Evolutionary conservation across 2,797 vertebrate species (phyloP), one percentile per base, ranked within the genome.

Genomic region (Sebastes cheni): DNA sequence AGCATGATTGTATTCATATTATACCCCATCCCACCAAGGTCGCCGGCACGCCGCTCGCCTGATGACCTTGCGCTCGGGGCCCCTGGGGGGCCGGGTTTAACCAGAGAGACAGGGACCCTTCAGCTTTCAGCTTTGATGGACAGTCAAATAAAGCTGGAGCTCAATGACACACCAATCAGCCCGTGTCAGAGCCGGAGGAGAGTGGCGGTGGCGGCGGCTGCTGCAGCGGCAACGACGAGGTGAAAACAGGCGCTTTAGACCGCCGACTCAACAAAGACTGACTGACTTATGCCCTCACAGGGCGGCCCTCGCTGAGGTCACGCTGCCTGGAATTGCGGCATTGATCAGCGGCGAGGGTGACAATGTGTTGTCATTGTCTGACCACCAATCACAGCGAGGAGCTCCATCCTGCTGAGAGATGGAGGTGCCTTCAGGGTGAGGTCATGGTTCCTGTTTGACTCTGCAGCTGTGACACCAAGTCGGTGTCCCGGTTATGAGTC

Each of bases 1-100:
- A 89, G 91, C 91, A 91, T 95, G 95, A 95, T 94, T 94, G 91
- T 95, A 94, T 95, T 96, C 93, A 89, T 93, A 94, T 94, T 95
- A 95, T 89, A 91, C 75, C 83, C 88, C 87, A 89, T 91, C 86
- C 73, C 80, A 29, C 80, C 94, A 95, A 95, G 95, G 94, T 92
- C 87, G 67, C 61, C 39, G 11, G 69, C 84, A 39, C 81, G 32
- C 80, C 78, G 5, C 86, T 83, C 64, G 74, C 75, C 82, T 77
- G 81, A 67, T 85, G 91, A 93, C 94, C 94, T 95, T 94, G 93
- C 22, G 36, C 55, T 75, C 6, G 79, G 74, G 84, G 84, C 66
- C 80, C 74, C 72, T 0, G 4, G 67, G 50, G 83, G 85, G 56
- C 56, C 3, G 42, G 88, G 72, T 79, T 87, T 85, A 88, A 91